Conservation (phyloP, 2,113 vertebrate genomes). For the Tetrao urogallus region DNA sequence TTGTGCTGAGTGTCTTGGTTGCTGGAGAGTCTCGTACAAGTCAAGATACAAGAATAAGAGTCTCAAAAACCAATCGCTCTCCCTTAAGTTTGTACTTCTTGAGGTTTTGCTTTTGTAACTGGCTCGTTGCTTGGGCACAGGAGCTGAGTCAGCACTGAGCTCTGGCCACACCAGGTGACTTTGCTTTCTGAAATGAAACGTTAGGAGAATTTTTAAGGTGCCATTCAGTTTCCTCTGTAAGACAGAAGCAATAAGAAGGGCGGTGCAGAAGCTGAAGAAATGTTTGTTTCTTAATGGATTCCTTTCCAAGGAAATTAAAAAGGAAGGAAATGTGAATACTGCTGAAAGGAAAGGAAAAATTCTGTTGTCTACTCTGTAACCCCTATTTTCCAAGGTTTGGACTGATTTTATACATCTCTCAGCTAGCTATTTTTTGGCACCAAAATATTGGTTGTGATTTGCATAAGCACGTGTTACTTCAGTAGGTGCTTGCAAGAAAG, state of each 20-base stretch:
- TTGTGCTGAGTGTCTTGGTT: background rate
- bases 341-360: conserved; percentile 7
- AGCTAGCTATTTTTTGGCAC: conserved; percentile 52
- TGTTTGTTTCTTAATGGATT: conserved; percentile 11
- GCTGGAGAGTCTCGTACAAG: background rate
- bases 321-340: conserved; percentile 22
- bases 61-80: background rate
- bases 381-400: conserved; percentile 4
- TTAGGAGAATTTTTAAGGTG: background rate
- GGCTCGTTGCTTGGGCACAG: background rate
- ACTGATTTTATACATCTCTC: conserved; percentile 3
- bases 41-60: background rate
- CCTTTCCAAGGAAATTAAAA: conserved; percentile 35
- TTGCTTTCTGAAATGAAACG: background rate
- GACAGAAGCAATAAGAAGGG: background rate
- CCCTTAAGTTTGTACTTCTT: background rate
- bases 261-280: background rate
- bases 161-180: background rate
- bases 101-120: background rate
- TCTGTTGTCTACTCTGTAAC: conserved; percentile 44
- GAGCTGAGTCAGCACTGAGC: background rate
- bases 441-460: conserved; percentile 38
- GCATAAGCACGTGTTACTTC: conserved; percentile 19
- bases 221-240: background rate
- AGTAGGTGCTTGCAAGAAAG: conserved; percentile 18